Evolutionary conservation across 1,140 invertebrate species (phyloP), one percentile per base, ranked within the genome.

Genomic region (Drosophila jambulina): DNA sequence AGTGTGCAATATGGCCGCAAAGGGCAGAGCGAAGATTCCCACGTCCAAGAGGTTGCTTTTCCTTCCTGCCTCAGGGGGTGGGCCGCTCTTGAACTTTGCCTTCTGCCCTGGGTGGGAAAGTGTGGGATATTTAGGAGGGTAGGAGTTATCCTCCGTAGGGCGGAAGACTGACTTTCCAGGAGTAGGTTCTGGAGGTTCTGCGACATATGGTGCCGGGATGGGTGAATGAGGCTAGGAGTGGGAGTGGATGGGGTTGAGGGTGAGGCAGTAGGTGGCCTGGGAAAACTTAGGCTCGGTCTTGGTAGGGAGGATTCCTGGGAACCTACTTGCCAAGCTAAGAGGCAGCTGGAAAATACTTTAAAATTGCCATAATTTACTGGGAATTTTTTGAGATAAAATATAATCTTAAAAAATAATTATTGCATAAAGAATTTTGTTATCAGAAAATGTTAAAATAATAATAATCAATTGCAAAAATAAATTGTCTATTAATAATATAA

Each of bases 1-100:
- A 67, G 79, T 57, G 77, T 83, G 80, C 84, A 87, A 68, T 83
- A 80, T 88, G 84, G 51, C 32, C 61, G 61, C 49, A 67, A 49
- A 72, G 68, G 80, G 53, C 75, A 59, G 32, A 49, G 42, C 57
- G 69, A 88, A 62, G 85, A 90, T 90, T 90, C 85, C 85, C 85
- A 90, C 85, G 86, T 90, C 45, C 45, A 67, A 64, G 48, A 46
- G 72, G 23, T 53, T 51, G n/a, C 48, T 51, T 65, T 65, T 59
- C 48, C 71, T 64, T 48, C 42, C 43, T 1, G 13, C 13, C 12
- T 53, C 12, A 1, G 21, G 21, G 53, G 53, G 15, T 57, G 43
- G 67, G 42, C 40, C 34, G 57, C 43, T 65, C 51, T 82, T 74
- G 74, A 79, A 80, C 78, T 80, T 74, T 19, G 38, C 57, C 60